phyloP scores from a whole-genome alignment of 2,113 vertebrate species.

The Oncorhynchus kisutch region DNA sequence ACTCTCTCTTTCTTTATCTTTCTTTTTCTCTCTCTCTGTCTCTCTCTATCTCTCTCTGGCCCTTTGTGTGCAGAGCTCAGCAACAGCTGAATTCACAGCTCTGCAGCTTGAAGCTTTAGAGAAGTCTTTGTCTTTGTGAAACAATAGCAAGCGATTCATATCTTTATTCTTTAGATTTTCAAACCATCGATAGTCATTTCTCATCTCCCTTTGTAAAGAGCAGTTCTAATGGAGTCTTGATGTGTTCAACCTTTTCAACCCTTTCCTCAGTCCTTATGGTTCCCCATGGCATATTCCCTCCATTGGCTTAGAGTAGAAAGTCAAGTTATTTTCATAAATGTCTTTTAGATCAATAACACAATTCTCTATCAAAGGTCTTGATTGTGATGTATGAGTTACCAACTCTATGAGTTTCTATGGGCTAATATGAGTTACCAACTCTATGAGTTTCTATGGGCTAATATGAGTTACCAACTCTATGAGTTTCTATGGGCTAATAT shows the following conservation, averaged over 20 bases:
- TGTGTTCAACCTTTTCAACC: constrained; percentile 49
- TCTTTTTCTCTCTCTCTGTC: background rate
- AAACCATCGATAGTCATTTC: constrained; percentile 39
- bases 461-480: too few relatives aligned
- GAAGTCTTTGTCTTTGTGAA: constrained; percentile 59
- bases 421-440: background rate
- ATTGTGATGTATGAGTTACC: background rate
- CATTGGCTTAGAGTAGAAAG: constrained; percentile 5
- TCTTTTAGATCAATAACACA: constrained; percentile 12
- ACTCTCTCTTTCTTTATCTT: too few relatives aligned
- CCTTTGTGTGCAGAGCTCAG: background rate
- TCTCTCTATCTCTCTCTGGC: background rate
- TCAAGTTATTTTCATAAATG: constrained; percentile 41
- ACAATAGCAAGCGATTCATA: constrained; percentile 55
- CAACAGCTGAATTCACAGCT: constrained; percentile 14
- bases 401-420: background rate
- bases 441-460: too few relatives aligned
- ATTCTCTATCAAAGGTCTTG: constrained; percentile 1
- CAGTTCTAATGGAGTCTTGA: constrained; percentile 41
- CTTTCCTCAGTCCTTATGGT: constrained; percentile 26
- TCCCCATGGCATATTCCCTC: background rate
- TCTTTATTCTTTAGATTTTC: constrained; percentile 46
- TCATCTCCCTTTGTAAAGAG: constrained; percentile 49
- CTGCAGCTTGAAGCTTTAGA: constrained; percentile 26
- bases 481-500: too few relatives aligned